Evolutionary conservation across 2,888 invertebrate species (phyloP).

Genomic region (Eurytoma californica): DNA sequence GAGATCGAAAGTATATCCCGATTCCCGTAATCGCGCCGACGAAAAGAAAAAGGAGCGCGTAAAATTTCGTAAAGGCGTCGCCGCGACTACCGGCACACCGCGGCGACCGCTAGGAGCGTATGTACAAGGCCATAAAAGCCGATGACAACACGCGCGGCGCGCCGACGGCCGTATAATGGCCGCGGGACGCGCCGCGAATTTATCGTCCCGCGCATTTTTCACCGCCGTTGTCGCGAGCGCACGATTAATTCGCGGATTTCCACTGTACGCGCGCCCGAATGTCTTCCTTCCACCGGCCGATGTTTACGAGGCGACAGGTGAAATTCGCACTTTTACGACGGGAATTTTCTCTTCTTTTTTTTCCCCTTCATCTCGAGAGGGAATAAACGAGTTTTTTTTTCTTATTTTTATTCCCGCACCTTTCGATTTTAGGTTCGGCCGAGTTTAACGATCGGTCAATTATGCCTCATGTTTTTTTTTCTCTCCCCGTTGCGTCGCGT

Average conservation of each 20-base stretch:
- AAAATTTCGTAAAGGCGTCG: too few species aligned
- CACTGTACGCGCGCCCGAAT: background rate
- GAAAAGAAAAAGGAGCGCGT: too few species aligned
- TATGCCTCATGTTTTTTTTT: too few species aligned
- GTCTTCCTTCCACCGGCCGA: background rate
- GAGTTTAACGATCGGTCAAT: too few species aligned
- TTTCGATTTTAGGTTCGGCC: too few species aligned
- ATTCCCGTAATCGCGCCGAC: too few species aligned
- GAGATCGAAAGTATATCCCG: background rate
- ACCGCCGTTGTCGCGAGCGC: background rate
- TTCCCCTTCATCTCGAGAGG: too few species aligned
- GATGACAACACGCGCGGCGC: constrained; percentile 28
- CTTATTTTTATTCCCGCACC: too few species aligned
- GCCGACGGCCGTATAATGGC: constrained; percentile 8
- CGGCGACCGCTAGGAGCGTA: background rate
- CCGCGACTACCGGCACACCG: too few species aligned
- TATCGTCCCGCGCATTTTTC: constrained; percentile 16
- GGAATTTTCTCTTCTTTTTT: background rate
- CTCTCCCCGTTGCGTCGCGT: too few species aligned
- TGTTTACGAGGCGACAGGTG: too few species aligned
- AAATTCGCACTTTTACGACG: background rate
- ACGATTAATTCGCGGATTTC: constrained; percentile 15
- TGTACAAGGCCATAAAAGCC: constrained; percentile 7
- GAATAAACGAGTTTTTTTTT: too few species aligned
- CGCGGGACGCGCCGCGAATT: background rate